These are phyloP conservation scores for Collichthys lucidus DNA, from an alignment of 2,113 vertebrate genomes.

Conservation along the genomic window DNA sequence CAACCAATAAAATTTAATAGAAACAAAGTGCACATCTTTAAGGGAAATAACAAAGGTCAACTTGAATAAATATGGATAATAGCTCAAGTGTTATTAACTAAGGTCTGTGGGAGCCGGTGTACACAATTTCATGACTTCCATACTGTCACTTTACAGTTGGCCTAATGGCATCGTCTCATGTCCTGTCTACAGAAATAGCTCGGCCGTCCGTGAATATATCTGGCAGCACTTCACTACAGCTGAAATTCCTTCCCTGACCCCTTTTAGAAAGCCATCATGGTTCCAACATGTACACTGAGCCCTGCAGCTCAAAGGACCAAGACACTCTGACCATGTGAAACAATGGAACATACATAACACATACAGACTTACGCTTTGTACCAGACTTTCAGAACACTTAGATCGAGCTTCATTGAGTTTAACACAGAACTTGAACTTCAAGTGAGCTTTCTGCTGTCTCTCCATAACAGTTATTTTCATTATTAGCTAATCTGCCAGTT, in stretches of 20 bases:
- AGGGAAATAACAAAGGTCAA: background rate
- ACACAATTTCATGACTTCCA: slow-evolving; percentile 31
- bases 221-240: slow-evolving; percentile 68
- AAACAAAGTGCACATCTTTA: background rate
- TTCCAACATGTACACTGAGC: slow-evolving; percentile 46
- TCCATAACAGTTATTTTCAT: background rate
- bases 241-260: slow-evolving; percentile 73
- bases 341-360: background rate
- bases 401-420: background rate
- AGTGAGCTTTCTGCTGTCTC: background rate
- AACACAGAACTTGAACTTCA: background rate
- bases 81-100: background rate
- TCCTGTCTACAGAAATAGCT: slow-evolving; percentile 74
- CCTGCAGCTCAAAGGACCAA: slow-evolving; percentile 54
- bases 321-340: background rate
- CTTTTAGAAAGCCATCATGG: slow-evolving; percentile 54
- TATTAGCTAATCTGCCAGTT: background rate
- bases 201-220: slow-evolving; percentile 71
- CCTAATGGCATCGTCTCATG: slow-evolving; percentile 45
- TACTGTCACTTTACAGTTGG: slow-evolving; percentile 67
- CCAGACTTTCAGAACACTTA: background rate
- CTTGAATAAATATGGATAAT: background rate
- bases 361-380: background rate
- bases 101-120: background rate
- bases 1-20: background rate